These are phyloP conservation scores for Hirundichthys speculiger DNA, from an alignment of 2,113 vertebrate species.

Conservation along the genomic window DNA sequence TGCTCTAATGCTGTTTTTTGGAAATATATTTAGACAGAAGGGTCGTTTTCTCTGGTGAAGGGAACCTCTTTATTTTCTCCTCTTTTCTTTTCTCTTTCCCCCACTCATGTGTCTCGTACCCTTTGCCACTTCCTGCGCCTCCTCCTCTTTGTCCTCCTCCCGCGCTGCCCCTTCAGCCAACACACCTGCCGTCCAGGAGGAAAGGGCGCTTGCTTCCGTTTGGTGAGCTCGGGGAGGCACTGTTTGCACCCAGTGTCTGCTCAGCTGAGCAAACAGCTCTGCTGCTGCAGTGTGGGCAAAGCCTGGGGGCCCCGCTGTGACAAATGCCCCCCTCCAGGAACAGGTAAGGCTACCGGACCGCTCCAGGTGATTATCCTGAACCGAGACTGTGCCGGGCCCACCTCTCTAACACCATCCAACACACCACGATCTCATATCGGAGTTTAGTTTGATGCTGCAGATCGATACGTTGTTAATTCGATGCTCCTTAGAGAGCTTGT, in stretches of 20 bases:
- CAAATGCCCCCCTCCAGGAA: slow-evolving; percentile 93
- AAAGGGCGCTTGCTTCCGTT: slow-evolving; percentile 96
- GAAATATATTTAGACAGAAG: background rate
- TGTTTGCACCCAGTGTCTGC: slow-evolving; percentile 97
- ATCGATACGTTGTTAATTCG: too few species aligned
- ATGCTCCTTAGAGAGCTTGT: too few species aligned
- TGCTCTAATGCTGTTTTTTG: slow-evolving; percentile 16
- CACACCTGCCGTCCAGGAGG: slow-evolving; percentile 86
- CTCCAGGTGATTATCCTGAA: slow-evolving; percentile 8
- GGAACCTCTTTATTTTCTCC: slow-evolving; percentile 75
- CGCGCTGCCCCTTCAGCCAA: slow-evolving; percentile 86
- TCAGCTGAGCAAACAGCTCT: slow-evolving; percentile 97
- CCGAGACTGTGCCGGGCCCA: too few species aligned
- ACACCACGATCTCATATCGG: too few species aligned
- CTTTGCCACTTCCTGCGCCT: slow-evolving; percentile 52
- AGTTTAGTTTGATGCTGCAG: too few species aligned
- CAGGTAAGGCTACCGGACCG: slow-evolving; percentile 88
- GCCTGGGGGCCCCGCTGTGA: slow-evolving; percentile 97
- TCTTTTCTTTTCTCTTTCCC: slow-evolving; percentile 69
- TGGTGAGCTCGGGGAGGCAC: slow-evolving; percentile 91
- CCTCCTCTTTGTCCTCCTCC: slow-evolving; percentile 63
- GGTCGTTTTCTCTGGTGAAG: slow-evolving; percentile 62
- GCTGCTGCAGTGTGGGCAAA: slow-evolving; percentile 99
- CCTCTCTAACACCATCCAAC: too few species aligned
- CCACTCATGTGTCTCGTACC: slow-evolving; percentile 64